These are phyloP conservation scores for Heliconius sara DNA, from an alignment of 2,888 invertebrate species.

Conservation along the genomic window DNA sequence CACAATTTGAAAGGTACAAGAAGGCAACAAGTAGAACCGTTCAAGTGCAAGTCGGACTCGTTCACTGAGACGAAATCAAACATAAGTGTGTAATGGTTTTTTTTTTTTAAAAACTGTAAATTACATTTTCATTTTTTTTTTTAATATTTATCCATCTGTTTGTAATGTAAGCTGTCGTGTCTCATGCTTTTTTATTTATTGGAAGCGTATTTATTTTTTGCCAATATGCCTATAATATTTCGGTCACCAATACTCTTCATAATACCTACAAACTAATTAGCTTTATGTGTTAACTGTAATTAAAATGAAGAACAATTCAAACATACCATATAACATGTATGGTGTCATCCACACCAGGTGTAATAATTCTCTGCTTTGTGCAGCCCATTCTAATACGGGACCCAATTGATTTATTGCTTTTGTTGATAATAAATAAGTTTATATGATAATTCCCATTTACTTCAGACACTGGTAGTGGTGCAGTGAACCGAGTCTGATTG, in stretches of 20 bases:
- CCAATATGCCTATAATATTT: neutral
- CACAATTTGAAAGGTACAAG: too few species aligned
- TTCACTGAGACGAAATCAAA: too few species aligned
- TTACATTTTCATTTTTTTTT: too few species aligned
- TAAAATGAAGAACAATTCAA: constrained; percentile 22
- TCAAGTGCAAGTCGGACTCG: too few species aligned
- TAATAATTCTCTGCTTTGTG: constrained; percentile 41
- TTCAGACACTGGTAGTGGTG: neutral
- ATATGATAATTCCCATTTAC: neutral
- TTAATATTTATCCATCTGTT: too few species aligned
- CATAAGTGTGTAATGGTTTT: too few species aligned
- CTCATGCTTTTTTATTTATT: too few species aligned
- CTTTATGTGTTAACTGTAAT: neutral
- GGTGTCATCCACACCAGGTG: constrained; percentile 37
- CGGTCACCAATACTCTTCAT: neutral
- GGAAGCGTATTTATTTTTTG: too few species aligned
- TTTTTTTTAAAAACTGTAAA: too few species aligned
- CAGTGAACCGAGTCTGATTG: neutral
- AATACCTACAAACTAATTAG: neutral
- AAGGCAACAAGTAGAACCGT: too few species aligned
- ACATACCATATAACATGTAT: constrained; percentile 7
- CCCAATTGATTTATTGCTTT: constrained; percentile 2
- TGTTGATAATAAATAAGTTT: neutral
- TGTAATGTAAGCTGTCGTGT: too few species aligned
- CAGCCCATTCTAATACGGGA: constrained; percentile 29